Evolutionary conservation across 2,888 invertebrate species (phyloP).

Genomic region (Cerastis rubricosa): DNA sequence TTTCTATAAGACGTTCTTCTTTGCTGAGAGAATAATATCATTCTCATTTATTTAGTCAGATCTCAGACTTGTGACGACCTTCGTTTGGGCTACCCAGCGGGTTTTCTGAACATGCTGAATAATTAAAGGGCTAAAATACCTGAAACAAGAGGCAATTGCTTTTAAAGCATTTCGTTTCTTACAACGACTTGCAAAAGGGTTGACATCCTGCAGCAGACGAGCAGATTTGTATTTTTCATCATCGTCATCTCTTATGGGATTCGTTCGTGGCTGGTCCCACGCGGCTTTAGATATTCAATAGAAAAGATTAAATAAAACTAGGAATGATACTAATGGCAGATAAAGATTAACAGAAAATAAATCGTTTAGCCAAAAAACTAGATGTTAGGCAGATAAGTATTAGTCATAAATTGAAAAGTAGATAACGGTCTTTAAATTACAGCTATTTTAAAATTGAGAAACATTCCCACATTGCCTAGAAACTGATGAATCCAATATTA

Average conservation of each 20-base stretch:
- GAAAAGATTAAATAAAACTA: constrained; percentile 7
- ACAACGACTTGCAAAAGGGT: neutral
- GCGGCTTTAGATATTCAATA: neutral
- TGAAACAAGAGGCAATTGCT: neutral
- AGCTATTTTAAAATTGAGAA: constrained; percentile 1
- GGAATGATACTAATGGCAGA: constrained; percentile 17
- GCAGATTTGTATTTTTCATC: neutral
- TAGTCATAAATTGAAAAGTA: constrained; percentile 20
- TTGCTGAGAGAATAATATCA: neutral
- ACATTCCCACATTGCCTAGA: constrained; percentile 23
- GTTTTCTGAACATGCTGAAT: neutral
- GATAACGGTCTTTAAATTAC: constrained; percentile 2
- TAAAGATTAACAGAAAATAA: constrained; percentile 33
- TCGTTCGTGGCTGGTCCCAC: neutral
- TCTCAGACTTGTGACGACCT: neutral
- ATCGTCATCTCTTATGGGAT: neutral
- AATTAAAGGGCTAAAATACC: neutral
- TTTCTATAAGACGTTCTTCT: neutral
- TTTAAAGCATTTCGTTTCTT: neutral
- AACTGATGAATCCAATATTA: neutral
- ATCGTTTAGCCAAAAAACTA: constrained; percentile 9
- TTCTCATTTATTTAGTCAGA: neutral
- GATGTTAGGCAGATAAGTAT: neutral
- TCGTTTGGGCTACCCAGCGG: neutral
- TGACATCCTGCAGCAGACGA: too few species aligned